Base-by-base conservation (phyloP, 2,113 vertebrate genomes). In the Rhipidura dahli region DNA sequence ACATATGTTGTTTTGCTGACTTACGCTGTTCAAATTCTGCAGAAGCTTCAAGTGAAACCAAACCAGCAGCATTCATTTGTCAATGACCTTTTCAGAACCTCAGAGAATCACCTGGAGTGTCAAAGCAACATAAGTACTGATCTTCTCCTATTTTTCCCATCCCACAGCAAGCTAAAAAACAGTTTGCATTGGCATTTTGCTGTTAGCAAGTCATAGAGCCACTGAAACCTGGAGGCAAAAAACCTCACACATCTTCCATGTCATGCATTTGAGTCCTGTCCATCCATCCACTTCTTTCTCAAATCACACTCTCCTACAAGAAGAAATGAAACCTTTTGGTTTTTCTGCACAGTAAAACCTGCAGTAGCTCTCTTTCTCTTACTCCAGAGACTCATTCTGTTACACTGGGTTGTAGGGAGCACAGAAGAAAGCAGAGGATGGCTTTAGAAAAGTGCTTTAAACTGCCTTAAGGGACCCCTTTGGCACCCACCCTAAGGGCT, bases 1-100 rank as follows among this genome's bases (percentile, higher is more conserved):
- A 86, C 65, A 57, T 40, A 13, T 39, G 40, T 57, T 51, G 75
- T 89, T 76, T 84, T 85, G 39, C 64, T 49, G 4, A 50, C 35
- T 83, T 89, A 69, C 1, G 1, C 18, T 47, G 10, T 54, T 81
- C 33, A 51, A 63, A 93, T 95, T 91, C 47, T 88, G 60, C 60
- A 91, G 64, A 90, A 94, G 16, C 14, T 88, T 92, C 63, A 68
- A 60, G 15, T 73, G 42, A 93, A 95, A 83, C 53, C 30, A 93
- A 86, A 66, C 15, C 37, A 87, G 49, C 65, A 76, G 31, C 33
- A 63, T 75, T 78, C 77, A 33, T 91, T 93, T 82, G 42, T 68
- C 49, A 81, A 45, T 69, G 71, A 66, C 5, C 2, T 91, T 94
- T 87, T 60, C 68, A 80, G 60, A 85, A n/a, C 23, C n/a, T 66